Conservation (phyloP, 2,888 invertebrate species). For the Sphaerophoria taeniata region DNA sequence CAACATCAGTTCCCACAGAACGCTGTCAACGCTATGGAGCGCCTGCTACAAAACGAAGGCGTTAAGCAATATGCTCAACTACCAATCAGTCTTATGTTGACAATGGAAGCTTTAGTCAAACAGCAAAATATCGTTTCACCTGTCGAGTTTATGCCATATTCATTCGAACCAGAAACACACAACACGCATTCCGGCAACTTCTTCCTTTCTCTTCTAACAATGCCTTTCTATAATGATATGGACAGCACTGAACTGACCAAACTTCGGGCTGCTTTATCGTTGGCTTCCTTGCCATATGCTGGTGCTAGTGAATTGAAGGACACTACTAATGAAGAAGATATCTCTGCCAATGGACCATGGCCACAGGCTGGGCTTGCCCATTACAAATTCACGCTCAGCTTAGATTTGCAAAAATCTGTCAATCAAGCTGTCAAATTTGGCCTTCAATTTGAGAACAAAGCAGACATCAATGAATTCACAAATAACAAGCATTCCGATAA, state of each 20-base stretch:
- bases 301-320: conserved; percentile 56
- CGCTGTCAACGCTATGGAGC: conserved; percentile 79
- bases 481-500: conserved; percentile 34
- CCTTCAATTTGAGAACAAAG: conserved; percentile 65
- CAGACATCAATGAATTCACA: conserved; percentile 16
- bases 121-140: conserved; percentile 41
- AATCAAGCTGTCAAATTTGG: conserved; percentile 70
- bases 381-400: conserved; percentile 62
- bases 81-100: conserved; percentile 50
- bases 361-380: conserved; percentile 60
- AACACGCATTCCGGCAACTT: conserved; percentile 37
- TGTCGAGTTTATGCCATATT: conserved; percentile 52
- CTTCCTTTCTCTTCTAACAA: conserved; percentile 48
- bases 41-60: conserved; percentile 62
- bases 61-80: conserved; percentile 50
- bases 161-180: conserved; percentile 55
- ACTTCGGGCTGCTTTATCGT: conserved; percentile 61
- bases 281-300: conserved; percentile 55
- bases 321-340: conserved; percentile 43
- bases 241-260: conserved; percentile 49
- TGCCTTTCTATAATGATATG: conserved; percentile 65
- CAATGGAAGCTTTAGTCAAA: conserved; percentile 58
- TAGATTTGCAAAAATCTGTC: conserved; percentile 66
- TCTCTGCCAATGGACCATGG: conserved; percentile 49
- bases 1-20: conserved; percentile 82